Percentiles rank a stretch among this genome's conserved stretches.
Conservation (phyloP, 1,140 invertebrate genomes). For the Rhyzopertha dominica region DNA sequence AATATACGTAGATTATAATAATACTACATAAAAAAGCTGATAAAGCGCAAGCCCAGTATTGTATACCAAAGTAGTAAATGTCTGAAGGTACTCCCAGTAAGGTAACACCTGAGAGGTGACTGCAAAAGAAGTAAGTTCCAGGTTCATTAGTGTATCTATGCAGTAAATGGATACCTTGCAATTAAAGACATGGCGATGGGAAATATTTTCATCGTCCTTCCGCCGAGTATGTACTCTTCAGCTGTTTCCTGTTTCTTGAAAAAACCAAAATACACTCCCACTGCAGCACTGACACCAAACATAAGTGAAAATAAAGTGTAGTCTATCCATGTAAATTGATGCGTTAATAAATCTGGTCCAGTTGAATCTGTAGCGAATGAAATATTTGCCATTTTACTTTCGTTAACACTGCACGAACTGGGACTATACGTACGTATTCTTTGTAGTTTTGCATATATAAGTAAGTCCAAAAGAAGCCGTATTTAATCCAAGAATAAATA, state of each 20-base stretch:
- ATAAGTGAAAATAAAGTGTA: constrained; percentile 57
- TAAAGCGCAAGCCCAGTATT: constrained; percentile 58
- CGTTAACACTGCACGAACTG: too few relatives aligned
- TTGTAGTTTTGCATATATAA: too few relatives aligned
- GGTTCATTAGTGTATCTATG: not conserved
- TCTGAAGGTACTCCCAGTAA: constrained; percentile 64
- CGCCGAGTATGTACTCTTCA: constrained; percentile 71
- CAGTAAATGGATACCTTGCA: constrained; percentile 44
- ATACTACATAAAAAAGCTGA: constrained; percentile 56
- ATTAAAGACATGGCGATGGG: constrained; percentile 67
- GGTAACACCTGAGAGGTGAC: constrained; percentile 74
- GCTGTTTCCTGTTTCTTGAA: constrained; percentile 65
- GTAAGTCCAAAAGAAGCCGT: too few relatives aligned
- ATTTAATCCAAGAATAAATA: too few relatives aligned
- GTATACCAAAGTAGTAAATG: constrained; percentile 66
- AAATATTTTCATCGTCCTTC: constrained; percentile 68
- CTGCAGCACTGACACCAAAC: constrained; percentile 59
- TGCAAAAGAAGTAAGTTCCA: constrained; percentile 33
- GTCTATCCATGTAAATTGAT: constrained; percentile 39
- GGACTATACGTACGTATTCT: too few relatives aligned
- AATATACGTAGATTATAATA: constrained; percentile 51
- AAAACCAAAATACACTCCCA: constrained; percentile 73
- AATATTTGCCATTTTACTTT: too few relatives aligned
- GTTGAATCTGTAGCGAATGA: too few relatives aligned
- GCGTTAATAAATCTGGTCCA: too few relatives aligned